Percentiles rank a stretch among this genome's conserved stretches.
Evolutionary conservation across 30 jellyfish, hydroid and myxozoan genomes (phyloP).

Genomic region (Rhopilema esculentum): DNA sequence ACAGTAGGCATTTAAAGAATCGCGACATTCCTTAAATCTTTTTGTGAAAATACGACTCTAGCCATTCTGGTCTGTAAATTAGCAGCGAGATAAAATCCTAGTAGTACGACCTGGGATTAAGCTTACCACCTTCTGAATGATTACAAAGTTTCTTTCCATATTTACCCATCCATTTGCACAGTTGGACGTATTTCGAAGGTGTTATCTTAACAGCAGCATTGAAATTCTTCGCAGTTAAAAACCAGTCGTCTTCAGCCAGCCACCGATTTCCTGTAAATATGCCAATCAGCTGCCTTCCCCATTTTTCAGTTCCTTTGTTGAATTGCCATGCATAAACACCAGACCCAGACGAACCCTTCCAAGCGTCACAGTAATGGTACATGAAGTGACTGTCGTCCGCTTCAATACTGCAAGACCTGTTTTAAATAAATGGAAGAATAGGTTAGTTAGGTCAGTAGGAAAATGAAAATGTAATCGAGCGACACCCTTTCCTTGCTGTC

Average conservation of each 20-base stretch:
- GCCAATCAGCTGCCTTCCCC: conserved; percentile 93
- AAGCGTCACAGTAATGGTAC: conserved; percentile 96
- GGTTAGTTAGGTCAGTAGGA: too few species aligned
- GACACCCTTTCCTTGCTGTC: too few species aligned
- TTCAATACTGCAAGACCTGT: conserved; percentile 93
- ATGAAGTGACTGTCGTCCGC: conserved; percentile 91
- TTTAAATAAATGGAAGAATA: background rate
- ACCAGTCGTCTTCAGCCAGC: conserved; percentile 95
- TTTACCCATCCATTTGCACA: conserved; percentile 96
- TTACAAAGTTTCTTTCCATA: conserved; percentile 82
- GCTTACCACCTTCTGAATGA: conserved; percentile 37
- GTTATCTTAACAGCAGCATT: conserved; percentile 97
- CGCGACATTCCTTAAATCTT: too few species aligned
- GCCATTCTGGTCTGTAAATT: background rate
- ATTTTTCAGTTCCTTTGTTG: conserved; percentile 59
- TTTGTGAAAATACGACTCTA: background rate
- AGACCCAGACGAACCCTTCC: conserved; percentile 98
- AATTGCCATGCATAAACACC: conserved; percentile 99
- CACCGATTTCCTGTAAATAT: conserved; percentile 98
- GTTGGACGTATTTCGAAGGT: conserved; percentile 84
- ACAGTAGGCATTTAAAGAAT: background rate
- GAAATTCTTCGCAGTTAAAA: conserved; percentile 74
- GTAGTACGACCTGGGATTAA: conserved; percentile 28
- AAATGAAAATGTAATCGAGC: too few species aligned
- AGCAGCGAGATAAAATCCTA: background rate